Evolutionary conservation across 2,113 vertebrate genomes (phyloP).

Genomic region (Heterotilapia buettikoferi): DNA sequence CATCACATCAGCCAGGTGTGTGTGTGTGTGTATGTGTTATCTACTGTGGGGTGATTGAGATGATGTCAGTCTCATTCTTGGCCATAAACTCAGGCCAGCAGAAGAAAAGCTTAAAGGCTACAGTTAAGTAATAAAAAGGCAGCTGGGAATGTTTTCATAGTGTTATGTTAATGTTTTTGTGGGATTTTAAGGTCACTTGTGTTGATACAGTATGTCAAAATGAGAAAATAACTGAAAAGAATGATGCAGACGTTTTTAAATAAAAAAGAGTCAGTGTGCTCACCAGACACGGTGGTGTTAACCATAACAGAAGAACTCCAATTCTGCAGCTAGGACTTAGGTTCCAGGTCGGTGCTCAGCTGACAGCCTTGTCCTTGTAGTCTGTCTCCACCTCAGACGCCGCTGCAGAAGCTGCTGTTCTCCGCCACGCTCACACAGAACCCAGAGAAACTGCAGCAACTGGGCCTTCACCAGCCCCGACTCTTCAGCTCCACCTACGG

Average conservation of each 20-base stretch:
- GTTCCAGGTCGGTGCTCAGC: not conserved
- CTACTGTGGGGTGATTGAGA: not conserved
- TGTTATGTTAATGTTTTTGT: not conserved
- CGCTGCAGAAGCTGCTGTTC: slow-evolving; percentile 93
- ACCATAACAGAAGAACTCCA: not conserved
- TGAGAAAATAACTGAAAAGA: not conserved
- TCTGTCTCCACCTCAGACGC: slow-evolving; percentile 77
- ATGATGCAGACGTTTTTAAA: not conserved
- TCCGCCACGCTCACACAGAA: slow-evolving; percentile 93
- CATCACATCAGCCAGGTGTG: slow-evolving; percentile 82
- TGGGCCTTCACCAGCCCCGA: slow-evolving; percentile 84
- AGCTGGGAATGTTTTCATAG: not conserved
- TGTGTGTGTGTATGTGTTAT: not conserved
- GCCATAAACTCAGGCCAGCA: not conserved
- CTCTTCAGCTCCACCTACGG: slow-evolving; percentile 82
- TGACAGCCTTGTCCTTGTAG: slow-evolving; percentile 47
- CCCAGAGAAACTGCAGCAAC: slow-evolving; percentile 89
- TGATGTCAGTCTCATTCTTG: not conserved
- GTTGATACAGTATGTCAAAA: not conserved
- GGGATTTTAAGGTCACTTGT: not conserved
- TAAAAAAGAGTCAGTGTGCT: not conserved
- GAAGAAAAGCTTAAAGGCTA: not conserved
- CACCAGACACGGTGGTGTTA: not conserved
- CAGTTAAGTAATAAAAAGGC: not conserved
- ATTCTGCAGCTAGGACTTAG: not conserved